A percentile compares a stretch with the other conserved stretches of the same genome.
Evolutionary conservation across 1,140 invertebrate genomes (phyloP).

Genomic region (Meloidogyne exigua): DNA sequence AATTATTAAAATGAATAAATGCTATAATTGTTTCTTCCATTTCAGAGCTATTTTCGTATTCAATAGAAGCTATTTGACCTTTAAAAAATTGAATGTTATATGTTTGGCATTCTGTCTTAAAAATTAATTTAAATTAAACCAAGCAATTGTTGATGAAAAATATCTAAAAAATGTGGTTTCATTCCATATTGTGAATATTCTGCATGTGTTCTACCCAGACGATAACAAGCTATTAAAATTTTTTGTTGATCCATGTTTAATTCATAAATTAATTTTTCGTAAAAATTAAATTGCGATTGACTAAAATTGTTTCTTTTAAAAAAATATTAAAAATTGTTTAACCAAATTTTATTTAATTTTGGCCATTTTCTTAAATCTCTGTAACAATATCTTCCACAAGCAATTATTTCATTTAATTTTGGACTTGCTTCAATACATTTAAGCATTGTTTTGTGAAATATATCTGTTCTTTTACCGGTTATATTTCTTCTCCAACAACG

Average conservation of each 20-base stretch:
- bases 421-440: conserved; percentile 56
- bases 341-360: conserved; percentile 25
- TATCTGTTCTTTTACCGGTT: conserved; percentile 27
- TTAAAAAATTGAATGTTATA: neutral
- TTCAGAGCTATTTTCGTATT: conserved; percentile 1
- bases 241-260: conserved; percentile 32
- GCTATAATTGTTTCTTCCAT: conserved; percentile 16
- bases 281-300: conserved; percentile 52
- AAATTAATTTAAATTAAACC: neutral
- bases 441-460: conserved; percentile 57
- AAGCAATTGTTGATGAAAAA: conserved; percentile 54
- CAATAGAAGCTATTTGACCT: conserved; percentile 5
- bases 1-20: neutral
- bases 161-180: conserved; percentile 53
- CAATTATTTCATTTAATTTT: conserved; percentile 56
- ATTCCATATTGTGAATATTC: conserved; percentile 49
- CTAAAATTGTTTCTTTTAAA: conserved; percentile 36
- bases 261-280: conserved; percentile 42
- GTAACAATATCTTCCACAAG: conserved; percentile 54
- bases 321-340: neutral
- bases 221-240: conserved; percentile 27
- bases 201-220: conserved; percentile 42
- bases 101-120: neutral
- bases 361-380: conserved; percentile 56
- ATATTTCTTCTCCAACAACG: conserved; percentile 32